Conservation (phyloP, 2,888 invertebrate species). For the Gastrophysa polygoni region DNA sequence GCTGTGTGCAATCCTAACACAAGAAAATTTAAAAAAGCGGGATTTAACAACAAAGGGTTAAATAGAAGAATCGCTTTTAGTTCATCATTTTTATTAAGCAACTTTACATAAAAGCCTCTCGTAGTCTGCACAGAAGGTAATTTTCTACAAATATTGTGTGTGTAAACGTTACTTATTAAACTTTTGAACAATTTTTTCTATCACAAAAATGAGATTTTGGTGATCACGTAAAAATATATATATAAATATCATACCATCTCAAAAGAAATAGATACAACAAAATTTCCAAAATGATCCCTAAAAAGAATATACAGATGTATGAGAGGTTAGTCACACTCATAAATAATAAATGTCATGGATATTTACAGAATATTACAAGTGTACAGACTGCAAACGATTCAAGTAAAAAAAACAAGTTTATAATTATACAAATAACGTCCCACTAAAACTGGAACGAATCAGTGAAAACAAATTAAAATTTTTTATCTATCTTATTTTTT, state of each 20-base stretch:
- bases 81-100: conserved; percentile 56
- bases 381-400: conserved; percentile 56
- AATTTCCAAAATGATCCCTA: neutral
- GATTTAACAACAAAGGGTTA: conserved; percentile 8
- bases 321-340: conserved; percentile 22
- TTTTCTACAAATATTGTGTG: conserved; percentile 43
- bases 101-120: conserved; percentile 58
- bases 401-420: conserved; percentile 51
- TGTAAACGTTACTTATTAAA: conserved; percentile 25
- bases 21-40: neutral
- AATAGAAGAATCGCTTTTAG: conserved; percentile 26
- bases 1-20: neutral
- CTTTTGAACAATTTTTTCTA: conserved; percentile 30
- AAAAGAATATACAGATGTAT: neutral
- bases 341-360: conserved; percentile 34
- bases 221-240: conserved; percentile 21
- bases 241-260: conserved; percentile 13
- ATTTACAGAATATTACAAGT: conserved; percentile 55
- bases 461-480: conserved; percentile 43
- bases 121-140: conserved; percentile 58
- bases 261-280: conserved; percentile 4
- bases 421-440: conserved; percentile 52
- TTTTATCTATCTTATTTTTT: conserved; percentile 37
- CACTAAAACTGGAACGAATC: conserved; percentile 60
- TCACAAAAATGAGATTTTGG: conserved; percentile 24